Base-by-base conservation (phyloP, 53 echinoderm and acorn worm species). In the Henricia sp. region DNA sequence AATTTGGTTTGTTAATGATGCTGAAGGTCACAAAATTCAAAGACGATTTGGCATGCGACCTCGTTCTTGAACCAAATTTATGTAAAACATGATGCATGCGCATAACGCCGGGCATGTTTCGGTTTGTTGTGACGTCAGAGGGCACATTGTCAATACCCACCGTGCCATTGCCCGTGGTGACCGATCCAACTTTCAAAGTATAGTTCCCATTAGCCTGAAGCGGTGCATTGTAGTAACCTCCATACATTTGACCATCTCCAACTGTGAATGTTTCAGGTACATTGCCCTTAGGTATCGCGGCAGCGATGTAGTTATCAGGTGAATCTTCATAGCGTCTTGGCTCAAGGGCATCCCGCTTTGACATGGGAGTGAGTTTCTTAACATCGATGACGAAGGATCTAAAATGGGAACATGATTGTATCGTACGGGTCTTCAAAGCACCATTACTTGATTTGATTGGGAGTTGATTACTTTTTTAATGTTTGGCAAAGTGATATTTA, bases 201-300 rank as follows among this genome's bases (percentile, higher is more conserved):
- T 71, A 71, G 6, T 16, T 16, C 2, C 12, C 51, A 9, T 33
- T 34, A 30, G 71, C 3, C 51, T 64, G 48, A 24, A 94, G 76
- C 0, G 94, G 91, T 50, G 86, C 89, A 41, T 94, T 94, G 76
- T 84, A 89, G 76, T 88, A 94, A 14, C 70, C 62, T 23, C 91
- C 88, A 42, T 88, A 88, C 13, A 70, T 78, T 34, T 67, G 72
- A 50, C 71, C 84, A 48, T 94, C 94, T 0, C 94, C 94, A 12
- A 94, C 86, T 0, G 77, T 82, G 52, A 94, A 94, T 2, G 28
- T 50, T 9, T 74, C 82, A 1, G 85, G 80, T 11, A 94, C 54
- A 37, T 84, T 50, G 4, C 68, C 55, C 33, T 85, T 70, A 1
- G 70, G 44, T 42, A 91, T 68, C 70, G 91, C 94, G 6, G 94